Evolutionary conservation across 2,113 vertebrate species (phyloP), one percentile per base, ranked within the genome.

Genomic region (Elephantulus edwardii): DNA sequence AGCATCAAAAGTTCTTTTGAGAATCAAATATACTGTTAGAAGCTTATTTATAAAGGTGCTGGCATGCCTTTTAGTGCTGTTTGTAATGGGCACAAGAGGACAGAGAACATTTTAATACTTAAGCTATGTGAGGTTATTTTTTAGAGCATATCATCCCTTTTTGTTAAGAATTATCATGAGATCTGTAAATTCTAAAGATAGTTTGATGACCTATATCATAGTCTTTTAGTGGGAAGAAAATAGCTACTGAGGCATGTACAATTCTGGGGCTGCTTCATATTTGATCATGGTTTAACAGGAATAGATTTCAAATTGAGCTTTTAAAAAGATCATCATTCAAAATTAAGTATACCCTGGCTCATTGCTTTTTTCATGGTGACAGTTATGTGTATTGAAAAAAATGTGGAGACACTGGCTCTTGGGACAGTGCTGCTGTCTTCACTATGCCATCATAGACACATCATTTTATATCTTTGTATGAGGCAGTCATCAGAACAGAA

Each of bases 151-250:
- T 81, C 35, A 30, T 28, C 26, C 16, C 0, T 3, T 91, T 95
- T 94, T 79, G 52, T 48, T 90, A 8, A 46, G 58, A 91, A 82
- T 80, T 93, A 79, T 91, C 42, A 54, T 28, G 66, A 79, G 33
- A 88, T 94, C 30, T 90, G 50, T 89, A 60, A 71, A 93, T 95
- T 95, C 76, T 94, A 79, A 85, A 90, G 68, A 68, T 76, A 76
- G 22, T 93, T 35, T 68, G 38, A 81, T 90, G 66, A 86, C 35
- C 12, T 95, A 40, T 92, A 46, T 89, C 71, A 75, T 7, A 86
- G 35, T 33, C 20, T 75, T 86, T 84, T 52, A 82, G 50, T 88
- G 48, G 86, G 72, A 92, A 87, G 74, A 78, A 81, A 80, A 91
- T 68, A 95, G 42, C 24, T 74, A 20, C 48, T 86, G 22, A 81